These are phyloP conservation scores for Notospermus geniculatus DNA, from an alignment of 1,140 invertebrate genomes.

Conservation along the genomic window DNA sequence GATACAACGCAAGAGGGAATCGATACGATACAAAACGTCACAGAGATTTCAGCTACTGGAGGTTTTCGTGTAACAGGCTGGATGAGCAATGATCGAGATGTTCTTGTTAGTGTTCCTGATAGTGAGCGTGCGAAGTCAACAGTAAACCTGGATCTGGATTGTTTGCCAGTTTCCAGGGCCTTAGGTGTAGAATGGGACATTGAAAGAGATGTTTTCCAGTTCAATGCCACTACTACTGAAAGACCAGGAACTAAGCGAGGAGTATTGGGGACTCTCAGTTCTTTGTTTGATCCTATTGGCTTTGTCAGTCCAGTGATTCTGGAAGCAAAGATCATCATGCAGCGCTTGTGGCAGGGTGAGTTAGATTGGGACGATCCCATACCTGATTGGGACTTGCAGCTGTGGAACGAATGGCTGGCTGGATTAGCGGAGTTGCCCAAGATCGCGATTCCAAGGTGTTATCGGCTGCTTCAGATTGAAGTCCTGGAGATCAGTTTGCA, in stretches of 20 bases:
- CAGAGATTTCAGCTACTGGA: constrained; percentile 4
- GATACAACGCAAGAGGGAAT: constrained; percentile 9
- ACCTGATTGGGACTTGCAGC: neutral
- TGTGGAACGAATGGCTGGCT: neutral
- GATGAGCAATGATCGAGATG: constrained; percentile 10
- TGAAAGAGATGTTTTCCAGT: constrained; percentile 30
- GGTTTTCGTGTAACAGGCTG: constrained; percentile 19
- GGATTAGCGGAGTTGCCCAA: neutral
- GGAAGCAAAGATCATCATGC: neutral
- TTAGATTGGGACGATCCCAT: neutral
- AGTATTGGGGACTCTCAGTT: constrained; percentile 28
- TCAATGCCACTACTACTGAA: constrained; percentile 20
- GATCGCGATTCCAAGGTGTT: constrained; percentile 6
- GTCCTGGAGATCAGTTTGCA: neutral
- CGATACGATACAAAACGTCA: constrained; percentile 3
- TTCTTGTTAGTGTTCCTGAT: constrained; percentile 12
- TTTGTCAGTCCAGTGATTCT: neutral
- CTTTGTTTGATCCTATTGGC: constrained; percentile 17
- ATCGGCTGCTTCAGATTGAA: neutral
- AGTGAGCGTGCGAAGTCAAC: constrained; percentile 7
- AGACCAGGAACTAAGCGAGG: constrained; percentile 23
- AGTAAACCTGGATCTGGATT: constrained; percentile 1
- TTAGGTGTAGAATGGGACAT: constrained; percentile 19
- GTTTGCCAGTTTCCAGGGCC: constrained; percentile 10
- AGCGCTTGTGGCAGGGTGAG: neutral